These are phyloP conservation scores for Atta texana DNA, from an alignment of 1,140 invertebrate species.

Conservation along the genomic window DNA sequence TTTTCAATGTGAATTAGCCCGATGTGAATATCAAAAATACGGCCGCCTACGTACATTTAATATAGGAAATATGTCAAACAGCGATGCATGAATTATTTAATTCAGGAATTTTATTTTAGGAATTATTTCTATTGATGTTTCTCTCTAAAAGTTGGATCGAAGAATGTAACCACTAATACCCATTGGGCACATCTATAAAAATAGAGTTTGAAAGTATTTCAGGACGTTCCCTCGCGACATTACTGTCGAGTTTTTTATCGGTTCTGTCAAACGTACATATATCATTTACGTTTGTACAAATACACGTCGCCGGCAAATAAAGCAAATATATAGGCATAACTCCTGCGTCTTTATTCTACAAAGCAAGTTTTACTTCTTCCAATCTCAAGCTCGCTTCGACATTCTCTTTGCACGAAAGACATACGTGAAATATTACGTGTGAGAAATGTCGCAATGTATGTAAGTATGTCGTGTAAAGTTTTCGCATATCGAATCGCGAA, in stretches of 20 bases:
- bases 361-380: conserved; percentile 7
- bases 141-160: neutral
- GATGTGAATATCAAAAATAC: conserved; percentile 23
- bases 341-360: conserved; percentile 27
- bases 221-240: neutral
- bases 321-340: neutral
- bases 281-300: neutral
- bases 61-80: conserved; percentile 37
- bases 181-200: neutral
- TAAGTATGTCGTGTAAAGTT: neutral
- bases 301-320: conserved; percentile 19
- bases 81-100: conserved; percentile 8
- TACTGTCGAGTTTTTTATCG: conserved; percentile 29
- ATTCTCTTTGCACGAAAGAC: neutral
- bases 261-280: conserved; percentile 25
- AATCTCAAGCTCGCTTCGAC: neutral
- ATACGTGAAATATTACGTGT: conserved; percentile 16
- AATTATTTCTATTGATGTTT: conserved; percentile 25
- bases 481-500: neutral
- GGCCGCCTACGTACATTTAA: neutral
- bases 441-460: neutral
- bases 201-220: conserved; percentile 26
- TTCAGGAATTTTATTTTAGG: neutral
- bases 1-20: neutral
- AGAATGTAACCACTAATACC: neutral